These are phyloP conservation scores for Melanostoma scalare DNA, from an alignment of 2,888 invertebrate genomes.

Conservation along the genomic window DNA sequence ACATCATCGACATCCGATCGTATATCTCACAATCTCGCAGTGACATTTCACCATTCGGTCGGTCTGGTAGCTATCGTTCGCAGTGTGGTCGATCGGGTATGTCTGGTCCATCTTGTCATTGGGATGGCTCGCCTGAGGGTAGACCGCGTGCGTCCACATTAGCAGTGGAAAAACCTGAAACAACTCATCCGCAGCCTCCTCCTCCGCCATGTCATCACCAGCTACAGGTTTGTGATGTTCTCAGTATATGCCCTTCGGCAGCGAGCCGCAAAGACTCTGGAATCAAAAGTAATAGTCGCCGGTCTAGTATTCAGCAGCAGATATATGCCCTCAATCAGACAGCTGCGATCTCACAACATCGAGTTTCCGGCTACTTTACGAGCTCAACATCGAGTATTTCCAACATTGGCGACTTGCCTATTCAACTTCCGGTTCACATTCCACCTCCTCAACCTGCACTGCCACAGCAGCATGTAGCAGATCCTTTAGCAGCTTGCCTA, in stretches of 20 bases:
- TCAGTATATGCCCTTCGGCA: constrained; percentile 89
- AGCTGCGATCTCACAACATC: constrained; percentile 89
- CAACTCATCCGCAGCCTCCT: constrained; percentile 67
- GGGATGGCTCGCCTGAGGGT: constrained; percentile 81
- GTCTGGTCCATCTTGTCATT: constrained; percentile 77
- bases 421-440: constrained; percentile 80
- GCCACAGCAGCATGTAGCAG: constrained; percentile 83
- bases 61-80: constrained; percentile 88
- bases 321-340: constrained; percentile 87
- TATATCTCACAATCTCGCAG: constrained; percentile 89
- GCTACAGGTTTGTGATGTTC: constrained; percentile 82
- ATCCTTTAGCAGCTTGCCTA: constrained; percentile 88
- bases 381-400: constrained; percentile 89
- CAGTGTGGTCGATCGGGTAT: constrained; percentile 86
- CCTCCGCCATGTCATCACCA: constrained; percentile 69
- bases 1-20: constrained; percentile 88
- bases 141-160: constrained; percentile 82
- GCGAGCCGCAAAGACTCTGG: constrained; percentile 95
- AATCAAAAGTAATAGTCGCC: constrained; percentile 91
- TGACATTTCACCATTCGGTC: constrained; percentile 87
- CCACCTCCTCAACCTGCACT: constrained; percentile 78
- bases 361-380: constrained; percentile 94
- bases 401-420: constrained; percentile 77
- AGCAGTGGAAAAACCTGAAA: constrained; percentile 78
- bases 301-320: constrained; percentile 94